phyloP scores from a whole-genome alignment of 2,888 invertebrate species.

The Trilocha varians region DNA sequence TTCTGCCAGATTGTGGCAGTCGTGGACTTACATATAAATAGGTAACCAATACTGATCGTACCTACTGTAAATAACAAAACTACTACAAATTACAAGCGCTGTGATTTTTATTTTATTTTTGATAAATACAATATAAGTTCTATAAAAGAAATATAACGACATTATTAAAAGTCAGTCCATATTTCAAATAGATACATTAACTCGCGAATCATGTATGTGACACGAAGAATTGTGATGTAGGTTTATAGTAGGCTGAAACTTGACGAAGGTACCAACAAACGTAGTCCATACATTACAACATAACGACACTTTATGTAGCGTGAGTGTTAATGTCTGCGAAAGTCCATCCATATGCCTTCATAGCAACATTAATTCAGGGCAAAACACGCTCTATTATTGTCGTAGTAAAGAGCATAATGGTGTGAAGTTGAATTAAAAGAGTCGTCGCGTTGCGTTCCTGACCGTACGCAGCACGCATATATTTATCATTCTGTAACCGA shows the following conservation, averaged over 20 bases:
- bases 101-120: no score
- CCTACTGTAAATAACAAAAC: no score
- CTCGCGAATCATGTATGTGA: not conserved
- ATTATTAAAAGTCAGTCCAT: not conserved
- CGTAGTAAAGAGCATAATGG: not conserved
- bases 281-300: slow-evolving; percentile 15
- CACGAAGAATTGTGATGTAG: not conserved
- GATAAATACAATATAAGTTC: no score
- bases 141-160: no score
- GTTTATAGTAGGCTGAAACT: not conserved
- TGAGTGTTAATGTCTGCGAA: slow-evolving; percentile 14
- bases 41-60: no score
- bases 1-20: no score
- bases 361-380: not conserved
- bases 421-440: slow-evolving; percentile 6
- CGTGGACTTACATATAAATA: no score
- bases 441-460: slow-evolving; percentile 9
- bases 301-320: slow-evolving; percentile 9
- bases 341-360: slow-evolving; percentile 8
- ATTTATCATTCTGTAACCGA: slow-evolving; percentile 25
- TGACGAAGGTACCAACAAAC: slow-evolving; percentile 8
- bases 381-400: not conserved
- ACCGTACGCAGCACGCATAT: slow-evolving; percentile 13
- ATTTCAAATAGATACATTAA: not conserved
- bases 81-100: no score